Percentiles rank a stretch among this genome's conserved stretches.
Conservation (phyloP, 2,113 vertebrate genomes). For the Tragelaphus imberbis region DNA sequence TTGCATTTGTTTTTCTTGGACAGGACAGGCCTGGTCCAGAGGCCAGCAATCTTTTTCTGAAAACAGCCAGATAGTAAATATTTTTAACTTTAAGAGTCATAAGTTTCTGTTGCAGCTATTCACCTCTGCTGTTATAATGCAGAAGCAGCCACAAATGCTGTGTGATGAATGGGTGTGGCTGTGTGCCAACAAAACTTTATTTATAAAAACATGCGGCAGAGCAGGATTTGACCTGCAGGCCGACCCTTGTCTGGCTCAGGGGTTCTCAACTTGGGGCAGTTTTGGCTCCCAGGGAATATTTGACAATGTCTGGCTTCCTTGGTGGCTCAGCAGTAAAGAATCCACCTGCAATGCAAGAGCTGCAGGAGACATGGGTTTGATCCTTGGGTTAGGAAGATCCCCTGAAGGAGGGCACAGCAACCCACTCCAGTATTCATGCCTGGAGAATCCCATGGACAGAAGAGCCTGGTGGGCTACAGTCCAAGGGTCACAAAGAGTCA, state of each 20-base stretch:
- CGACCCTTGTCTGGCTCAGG: background rate
- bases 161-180: background rate
- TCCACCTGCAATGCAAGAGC: background rate
- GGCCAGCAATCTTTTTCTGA: background rate
- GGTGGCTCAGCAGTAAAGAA: background rate
- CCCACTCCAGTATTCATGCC: background rate
- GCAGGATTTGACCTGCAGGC: background rate
- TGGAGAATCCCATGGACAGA: background rate
- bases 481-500: background rate
- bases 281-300: background rate
- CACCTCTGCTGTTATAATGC: background rate
- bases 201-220: background rate
- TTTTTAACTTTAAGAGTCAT: background rate
- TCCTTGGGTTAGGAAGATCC: background rate
- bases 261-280: background rate
- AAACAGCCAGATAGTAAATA: background rate
- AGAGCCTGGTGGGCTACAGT: background rate
- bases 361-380: background rate
- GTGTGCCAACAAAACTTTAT: background rate
- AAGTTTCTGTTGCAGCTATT: background rate
- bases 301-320: background rate
- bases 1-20: background rate
- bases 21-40: background rate
- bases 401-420: background rate
- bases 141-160: accelerated